Base-by-base conservation (phyloP, 2,888 invertebrate species). In the Adelognathus sp. region DNA sequence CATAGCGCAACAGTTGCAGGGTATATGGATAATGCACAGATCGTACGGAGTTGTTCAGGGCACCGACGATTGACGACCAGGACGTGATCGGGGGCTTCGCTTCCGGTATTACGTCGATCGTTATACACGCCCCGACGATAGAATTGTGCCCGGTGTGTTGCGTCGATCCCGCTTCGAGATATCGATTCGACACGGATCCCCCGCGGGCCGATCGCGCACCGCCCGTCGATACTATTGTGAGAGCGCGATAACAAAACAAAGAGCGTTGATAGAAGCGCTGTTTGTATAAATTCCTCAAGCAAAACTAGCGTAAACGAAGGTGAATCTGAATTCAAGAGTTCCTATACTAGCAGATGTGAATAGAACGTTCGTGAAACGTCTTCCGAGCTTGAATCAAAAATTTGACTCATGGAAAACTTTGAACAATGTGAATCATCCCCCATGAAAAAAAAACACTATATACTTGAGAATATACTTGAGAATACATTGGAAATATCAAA, bases 91-190 rank as follows among this genome's bases (percentile, higher is more conserved):
- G 81, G 70, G 80, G 82, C 76, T 70, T 80, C 80, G 84, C 86
- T 86, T 86, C 86, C 86, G 86, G 85, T 86, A 83, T 86, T 85
- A 82, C 83, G 79, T 83, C 44, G 79, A 24, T 18, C n/a, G n/a
- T n/a, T n/a, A n/a, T n/a, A n/a, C n/a, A n/a, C n/a, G 50, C 24
- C 11, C 50, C 74, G 73, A 81, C 21, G 41, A 67, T 16, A 39
- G 67, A 69, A 52, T 61, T 60, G 16, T 21, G 61, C 31, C 36
- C 46, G 41, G 50, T 61, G 52, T 66, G 60, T 67, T 72, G 66
- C 74, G n/a, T 76, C 41, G 72, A 77, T 80, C n/a, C n/a, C 80
- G 74, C 24, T 69, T 56, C 77, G 80, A 80, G 85, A 83, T 85
- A 85, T 85, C 84, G 77, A 58, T 74, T 60, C 64, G 79, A 77